Evolutionary conservation across 2,888 invertebrate species (phyloP).

Genomic region (Drosophila borborema): DNA sequence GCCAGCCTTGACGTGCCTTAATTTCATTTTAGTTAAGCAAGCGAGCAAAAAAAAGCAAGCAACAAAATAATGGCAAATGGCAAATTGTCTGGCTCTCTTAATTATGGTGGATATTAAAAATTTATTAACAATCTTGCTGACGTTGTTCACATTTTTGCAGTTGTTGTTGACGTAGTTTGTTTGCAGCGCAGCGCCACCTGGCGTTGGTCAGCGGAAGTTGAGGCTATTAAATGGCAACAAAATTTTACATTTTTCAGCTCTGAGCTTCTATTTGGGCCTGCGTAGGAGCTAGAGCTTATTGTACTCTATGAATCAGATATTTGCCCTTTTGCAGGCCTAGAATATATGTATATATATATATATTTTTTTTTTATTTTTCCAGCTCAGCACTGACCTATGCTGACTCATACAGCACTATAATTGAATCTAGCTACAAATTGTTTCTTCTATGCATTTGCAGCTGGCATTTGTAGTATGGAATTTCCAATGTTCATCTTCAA

Average conservation of each 20-base stretch:
- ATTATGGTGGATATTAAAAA: slow-evolving; percentile 75
- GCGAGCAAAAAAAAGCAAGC: slow-evolving; percentile 4
- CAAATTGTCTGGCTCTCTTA: slow-evolving; percentile 75
- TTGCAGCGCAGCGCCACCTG: slow-evolving; percentile 24
- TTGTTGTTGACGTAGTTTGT: slow-evolving; percentile 4
- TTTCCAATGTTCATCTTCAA: background rate
- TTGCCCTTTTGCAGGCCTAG: slow-evolving; percentile 14
- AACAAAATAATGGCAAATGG: slow-evolving; percentile 44
- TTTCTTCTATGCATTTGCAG: background rate
- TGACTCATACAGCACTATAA: slow-evolving; percentile 31
- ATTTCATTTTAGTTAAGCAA: slow-evolving; percentile 63
- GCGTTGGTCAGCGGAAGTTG: slow-evolving; percentile 6
- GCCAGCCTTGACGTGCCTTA: slow-evolving; percentile 60
- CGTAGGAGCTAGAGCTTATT: background rate
- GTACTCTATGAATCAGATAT: slow-evolving; percentile 18
- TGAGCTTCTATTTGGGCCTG: background rate
- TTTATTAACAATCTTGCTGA: slow-evolving; percentile 70
- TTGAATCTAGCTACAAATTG: background rate
- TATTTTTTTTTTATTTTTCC: background rate
- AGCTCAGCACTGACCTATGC: slow-evolving; percentile 47
- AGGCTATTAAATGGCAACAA: background rate
- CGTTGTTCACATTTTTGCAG: slow-evolving; percentile 37
- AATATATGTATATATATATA: background rate
- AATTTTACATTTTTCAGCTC: background rate
- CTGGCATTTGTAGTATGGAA: background rate